Base-by-base conservation (phyloP, 1,140 invertebrate genomes). In the Brachionus calyciflorus region DNA sequence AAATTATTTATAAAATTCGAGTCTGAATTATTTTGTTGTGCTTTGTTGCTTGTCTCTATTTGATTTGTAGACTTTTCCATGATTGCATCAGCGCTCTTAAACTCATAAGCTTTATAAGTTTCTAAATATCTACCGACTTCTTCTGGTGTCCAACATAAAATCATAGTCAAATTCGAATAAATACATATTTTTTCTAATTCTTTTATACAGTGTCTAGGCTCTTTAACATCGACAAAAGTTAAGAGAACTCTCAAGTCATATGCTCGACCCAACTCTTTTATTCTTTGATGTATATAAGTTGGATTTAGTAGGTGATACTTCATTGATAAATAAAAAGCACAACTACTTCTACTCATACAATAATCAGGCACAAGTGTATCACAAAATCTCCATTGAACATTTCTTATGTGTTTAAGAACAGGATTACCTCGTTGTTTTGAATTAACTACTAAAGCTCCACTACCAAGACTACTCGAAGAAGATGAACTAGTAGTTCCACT, bases 301-400 rank as follows among this genome's bases (percentile, higher is more conserved):
- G 76, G 76, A 65, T 77, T 77, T 46, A 77, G 33, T 12, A 46
- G 33, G 41, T 77, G 76, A 65, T 77, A 77, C n/a, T 55, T 55
- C 41, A 77, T 60, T 37, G 41, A 65, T 53, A 77, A 48, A 49
- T 57, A 77, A 19, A 63, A 63, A 19, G 76, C 76, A 68, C 76
- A 77, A 30, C 30, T 48, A 24, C 19, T 65, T 17, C 55, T 19
- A 17, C 55, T 63, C 55, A 77, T 63, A 7, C 41, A 60, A 48
- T 63, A 77, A 26, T 77, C 76, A 4, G 76, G 53, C 14, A 77
- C 41, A 2, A 77, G n/a, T 12, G 55, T 49, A 9, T 77, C 76
- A 3, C 40, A 63, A 37, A 48, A 77, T 48, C 49, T 12, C 76
- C 76, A 77, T 46, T 65, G 53, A 6, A 77, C 76, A 19, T 77